Percentiles rank a stretch among this genome's conserved stretches.
Conservation (phyloP, 2,888 invertebrate species). For the Theodoxus fluviatilis region DNA sequence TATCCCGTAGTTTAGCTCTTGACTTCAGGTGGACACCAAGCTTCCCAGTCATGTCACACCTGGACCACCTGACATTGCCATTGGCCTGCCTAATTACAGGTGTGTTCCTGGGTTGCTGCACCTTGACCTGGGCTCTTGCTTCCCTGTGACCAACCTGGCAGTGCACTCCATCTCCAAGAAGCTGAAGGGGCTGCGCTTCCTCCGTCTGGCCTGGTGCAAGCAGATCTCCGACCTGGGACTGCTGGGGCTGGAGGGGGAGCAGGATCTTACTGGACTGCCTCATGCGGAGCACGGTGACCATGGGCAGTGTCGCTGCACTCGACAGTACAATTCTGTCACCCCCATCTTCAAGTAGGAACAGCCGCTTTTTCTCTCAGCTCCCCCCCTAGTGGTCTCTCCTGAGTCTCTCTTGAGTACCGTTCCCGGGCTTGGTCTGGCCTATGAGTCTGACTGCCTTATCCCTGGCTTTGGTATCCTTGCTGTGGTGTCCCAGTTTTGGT, state of each 20-base stretch:
- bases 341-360: slow-evolving; percentile 53
- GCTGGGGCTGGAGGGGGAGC: slow-evolving; percentile 64
- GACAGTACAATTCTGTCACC: slow-evolving; percentile 33
- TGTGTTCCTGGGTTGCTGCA: slow-evolving; percentile 50
- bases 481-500: no score
- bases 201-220: slow-evolving; percentile 75
- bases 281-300: slow-evolving; percentile 40
- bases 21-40: no score
- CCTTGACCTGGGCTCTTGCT: slow-evolving; percentile 76
- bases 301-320: slow-evolving; percentile 45
- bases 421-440: no score
- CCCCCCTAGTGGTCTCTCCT: no score
- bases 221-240: slow-evolving; percentile 77
- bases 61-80: no score
- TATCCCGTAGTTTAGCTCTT: no score
- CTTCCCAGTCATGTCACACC: no score
- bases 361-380: no score
- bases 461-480: no score
- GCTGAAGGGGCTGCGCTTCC: slow-evolving; percentile 70
- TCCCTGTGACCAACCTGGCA: slow-evolving; percentile 64
- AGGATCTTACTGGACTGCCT: slow-evolving; percentile 28
- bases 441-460: no score
- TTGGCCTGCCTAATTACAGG: no score
- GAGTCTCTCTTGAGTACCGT: no score
- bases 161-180: slow-evolving; percentile 76